These are phyloP conservation scores for Micromussa lordhowensis DNA, from an alignment of 92 coral and sea anemone species.

Conservation along the genomic window DNA sequence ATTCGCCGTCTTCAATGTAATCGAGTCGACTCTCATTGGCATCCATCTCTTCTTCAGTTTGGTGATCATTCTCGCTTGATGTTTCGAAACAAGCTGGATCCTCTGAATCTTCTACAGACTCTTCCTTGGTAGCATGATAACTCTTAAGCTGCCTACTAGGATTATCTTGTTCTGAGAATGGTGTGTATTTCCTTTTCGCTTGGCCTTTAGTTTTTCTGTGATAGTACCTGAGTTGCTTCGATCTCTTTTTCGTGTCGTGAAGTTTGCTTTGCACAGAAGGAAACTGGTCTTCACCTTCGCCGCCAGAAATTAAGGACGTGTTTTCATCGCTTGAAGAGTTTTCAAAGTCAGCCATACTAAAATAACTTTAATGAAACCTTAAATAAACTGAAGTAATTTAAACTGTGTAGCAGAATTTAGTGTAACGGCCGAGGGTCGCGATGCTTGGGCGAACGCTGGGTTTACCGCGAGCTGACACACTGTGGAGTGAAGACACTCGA, in stretches of 20 bases:
- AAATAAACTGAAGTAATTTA: too few species aligned
- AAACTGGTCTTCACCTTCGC: background rate
- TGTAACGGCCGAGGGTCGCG: too few species aligned
- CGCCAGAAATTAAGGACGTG: background rate
- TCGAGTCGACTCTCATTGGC: too few species aligned
- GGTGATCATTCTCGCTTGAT: slow-evolving; percentile 21
- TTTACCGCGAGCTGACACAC: too few species aligned
- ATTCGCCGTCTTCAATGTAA: too few species aligned
- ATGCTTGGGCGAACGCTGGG: too few species aligned
- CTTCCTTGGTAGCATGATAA: slow-evolving; percentile 14
- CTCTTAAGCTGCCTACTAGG: slow-evolving; percentile 57
- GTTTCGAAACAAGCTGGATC: background rate
- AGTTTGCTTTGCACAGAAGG: too few species aligned
- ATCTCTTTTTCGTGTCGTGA: background rate
- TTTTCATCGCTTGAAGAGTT: too few species aligned
- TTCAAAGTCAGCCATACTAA: too few species aligned
- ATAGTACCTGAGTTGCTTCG: slow-evolving; percentile 59
- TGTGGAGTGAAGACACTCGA: too few species aligned
- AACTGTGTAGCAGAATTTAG: too few species aligned
- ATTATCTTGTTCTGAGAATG: slow-evolving; percentile 49
- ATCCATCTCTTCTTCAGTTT: slow-evolving; percentile 3
- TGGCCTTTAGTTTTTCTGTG: slow-evolving; percentile 41
- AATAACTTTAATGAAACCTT: too few species aligned
- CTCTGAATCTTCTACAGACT: background rate
- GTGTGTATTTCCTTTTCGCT: slow-evolving; percentile 54